A percentile compares a stretch with the other conserved stretches of the same genome.
Evolutionary conservation across 2,113 vertebrate species (phyloP).

Genomic region (Eira barbara): DNA sequence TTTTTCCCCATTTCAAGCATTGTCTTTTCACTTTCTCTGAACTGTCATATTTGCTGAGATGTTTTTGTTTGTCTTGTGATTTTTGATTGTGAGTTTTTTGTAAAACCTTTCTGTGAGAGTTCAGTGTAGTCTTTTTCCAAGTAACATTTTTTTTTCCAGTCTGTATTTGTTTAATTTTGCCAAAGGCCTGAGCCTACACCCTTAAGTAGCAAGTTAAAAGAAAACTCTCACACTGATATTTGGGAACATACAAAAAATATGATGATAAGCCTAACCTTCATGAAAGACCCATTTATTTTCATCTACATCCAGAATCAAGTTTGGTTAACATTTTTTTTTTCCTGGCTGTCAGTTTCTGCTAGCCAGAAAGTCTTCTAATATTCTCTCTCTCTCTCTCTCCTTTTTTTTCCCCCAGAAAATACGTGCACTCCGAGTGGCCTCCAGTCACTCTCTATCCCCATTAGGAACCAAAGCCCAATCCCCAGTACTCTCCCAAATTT

Average conservation of each 20-base stretch:
- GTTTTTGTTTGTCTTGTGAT: neutral
- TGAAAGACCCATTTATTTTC: neutral
- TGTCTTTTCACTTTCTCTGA: neutral
- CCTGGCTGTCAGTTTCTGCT: neutral
- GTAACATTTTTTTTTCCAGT: neutral
- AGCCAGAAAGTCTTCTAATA: neutral
- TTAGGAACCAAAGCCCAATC: neutral
- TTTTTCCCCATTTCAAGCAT: neutral
- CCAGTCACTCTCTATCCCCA: neutral
- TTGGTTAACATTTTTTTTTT: neutral
- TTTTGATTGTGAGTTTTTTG: neutral
- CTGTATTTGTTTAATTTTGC: neutral
- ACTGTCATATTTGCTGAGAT: neutral
- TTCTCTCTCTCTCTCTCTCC: neutral
- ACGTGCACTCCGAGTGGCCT: neutral
- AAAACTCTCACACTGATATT: neutral
- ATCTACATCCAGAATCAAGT: neutral
- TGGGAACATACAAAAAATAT: neutral
- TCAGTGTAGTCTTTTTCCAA: neutral
- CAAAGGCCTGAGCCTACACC: neutral
- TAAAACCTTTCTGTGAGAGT: neutral
- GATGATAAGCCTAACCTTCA: neutral
- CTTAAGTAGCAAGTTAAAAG: neutral
- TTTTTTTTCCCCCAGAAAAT: neutral
- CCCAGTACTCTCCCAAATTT: neutral